These are phyloP conservation scores for Anhinga rufa DNA, from an alignment of 2,113 vertebrate species.

Conservation along the genomic window DNA sequence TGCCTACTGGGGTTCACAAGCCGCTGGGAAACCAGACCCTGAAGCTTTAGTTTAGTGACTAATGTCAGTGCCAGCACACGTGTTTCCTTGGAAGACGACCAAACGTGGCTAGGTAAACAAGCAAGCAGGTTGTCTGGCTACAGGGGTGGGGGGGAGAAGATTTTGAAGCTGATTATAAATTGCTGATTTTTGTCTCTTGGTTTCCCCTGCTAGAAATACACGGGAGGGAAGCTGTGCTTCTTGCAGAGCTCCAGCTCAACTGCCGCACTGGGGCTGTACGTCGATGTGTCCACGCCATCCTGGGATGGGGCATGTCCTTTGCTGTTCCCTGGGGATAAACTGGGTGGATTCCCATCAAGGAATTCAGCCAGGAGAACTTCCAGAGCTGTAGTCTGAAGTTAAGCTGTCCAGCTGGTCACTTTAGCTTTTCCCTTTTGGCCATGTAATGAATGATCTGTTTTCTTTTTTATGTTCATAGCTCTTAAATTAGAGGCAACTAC, in stretches of 20 bases:
- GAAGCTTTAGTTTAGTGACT: not conserved
- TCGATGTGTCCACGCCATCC: accelerated
- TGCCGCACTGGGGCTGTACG: accelerated
- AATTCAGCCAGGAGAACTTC: not conserved
- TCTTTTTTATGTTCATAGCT: not conserved
- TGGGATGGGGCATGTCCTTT: accelerated
- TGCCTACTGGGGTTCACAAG: accelerated
- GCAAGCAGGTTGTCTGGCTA: not conserved
- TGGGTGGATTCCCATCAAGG: not conserved
- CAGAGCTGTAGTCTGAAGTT: not conserved
- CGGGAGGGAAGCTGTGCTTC: not conserved
- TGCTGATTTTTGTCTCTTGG: not conserved
- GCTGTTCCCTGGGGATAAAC: not conserved
- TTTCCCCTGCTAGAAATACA: not conserved
- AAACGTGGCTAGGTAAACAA: not conserved
- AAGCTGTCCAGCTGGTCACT: not conserved
- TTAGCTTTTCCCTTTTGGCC: not conserved
- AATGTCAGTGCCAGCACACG: accelerated
- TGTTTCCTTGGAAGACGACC: not conserved
- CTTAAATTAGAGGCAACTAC: not conserved
- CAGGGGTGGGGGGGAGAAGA: not conserved
- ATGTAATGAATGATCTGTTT: not conserved
- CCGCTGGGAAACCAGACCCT: not conserved
- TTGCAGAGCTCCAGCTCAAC: not conserved
- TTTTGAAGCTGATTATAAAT: not conserved